A percentile compares a stretch with the other conserved stretches of the same genome.
These are phyloP conservation scores for Ammodramus savannarum DNA, from an alignment of 2,113 vertebrate species.

Conservation along the genomic window DNA sequence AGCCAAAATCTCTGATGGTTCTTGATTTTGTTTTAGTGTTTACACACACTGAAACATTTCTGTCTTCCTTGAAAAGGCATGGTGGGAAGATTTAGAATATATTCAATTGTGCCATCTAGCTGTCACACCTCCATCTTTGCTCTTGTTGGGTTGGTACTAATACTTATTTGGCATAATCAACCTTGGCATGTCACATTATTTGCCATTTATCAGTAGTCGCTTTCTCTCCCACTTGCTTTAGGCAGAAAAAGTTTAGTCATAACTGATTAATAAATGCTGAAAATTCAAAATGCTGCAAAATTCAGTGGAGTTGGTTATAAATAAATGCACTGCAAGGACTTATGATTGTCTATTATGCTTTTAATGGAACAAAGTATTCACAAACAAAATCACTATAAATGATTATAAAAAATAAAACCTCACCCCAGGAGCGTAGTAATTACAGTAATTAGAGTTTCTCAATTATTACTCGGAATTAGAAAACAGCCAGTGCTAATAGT, in stretches of 20 bases:
- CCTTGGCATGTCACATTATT: not conserved
- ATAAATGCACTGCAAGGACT: not conserved
- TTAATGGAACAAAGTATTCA: slow-evolving; percentile 28
- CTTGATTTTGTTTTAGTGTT: not conserved
- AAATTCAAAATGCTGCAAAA: not conserved
- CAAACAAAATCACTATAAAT: not conserved
- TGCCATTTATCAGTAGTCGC: not conserved
- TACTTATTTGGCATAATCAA: not conserved
- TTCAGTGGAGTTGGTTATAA: not conserved
- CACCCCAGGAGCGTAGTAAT: slow-evolving; percentile 21
- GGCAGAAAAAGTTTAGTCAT: not conserved
- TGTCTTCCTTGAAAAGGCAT: not conserved
- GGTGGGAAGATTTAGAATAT: not conserved
- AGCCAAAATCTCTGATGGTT: not conserved
- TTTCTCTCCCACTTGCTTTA: slow-evolving; percentile 2
- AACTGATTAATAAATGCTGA: slow-evolving; percentile 14
- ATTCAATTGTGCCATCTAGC: not conserved
- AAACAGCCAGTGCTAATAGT: slow-evolving; percentile 39
- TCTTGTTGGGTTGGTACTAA: not conserved
- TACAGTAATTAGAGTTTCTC: slow-evolving; percentile 49
- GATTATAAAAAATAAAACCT: slow-evolving; percentile 40
- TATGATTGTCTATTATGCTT: not conserved
- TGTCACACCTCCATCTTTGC: not conserved
- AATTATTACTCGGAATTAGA: slow-evolving; percentile 39
- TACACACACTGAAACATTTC: not conserved